phyloP scores from a whole-genome alignment of 23 tunicate genomes.

The Corella eumyota region DNA sequence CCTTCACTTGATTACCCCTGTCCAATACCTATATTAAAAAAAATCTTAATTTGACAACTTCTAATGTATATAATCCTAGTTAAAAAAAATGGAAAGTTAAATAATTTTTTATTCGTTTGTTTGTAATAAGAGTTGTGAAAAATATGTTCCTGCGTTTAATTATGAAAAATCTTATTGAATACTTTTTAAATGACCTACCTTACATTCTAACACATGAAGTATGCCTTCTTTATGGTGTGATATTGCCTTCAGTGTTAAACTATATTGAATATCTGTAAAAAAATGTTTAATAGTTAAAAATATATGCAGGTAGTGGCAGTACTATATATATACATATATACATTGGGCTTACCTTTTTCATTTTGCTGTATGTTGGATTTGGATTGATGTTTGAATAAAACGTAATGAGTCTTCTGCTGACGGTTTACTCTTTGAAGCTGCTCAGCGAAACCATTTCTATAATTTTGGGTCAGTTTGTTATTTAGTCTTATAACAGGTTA shows the following conservation, averaged over 20 bases:
- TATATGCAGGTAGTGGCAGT: not conserved
- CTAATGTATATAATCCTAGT: not conserved
- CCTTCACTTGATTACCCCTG: slow-evolving; percentile 3
- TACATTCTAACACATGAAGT: slow-evolving; percentile 57
- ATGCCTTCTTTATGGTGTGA: slow-evolving; percentile 53
- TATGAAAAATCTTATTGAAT: no score
- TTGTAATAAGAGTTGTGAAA: no score
- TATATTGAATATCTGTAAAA: slow-evolving; percentile 2
- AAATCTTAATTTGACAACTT: not conserved
- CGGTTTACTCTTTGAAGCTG: slow-evolving; percentile 22
- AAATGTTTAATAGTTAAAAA: not conserved
- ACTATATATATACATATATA: not conserved
- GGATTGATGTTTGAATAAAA: slow-evolving; percentile 49
- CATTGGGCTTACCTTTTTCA: slow-evolving; percentile 1
- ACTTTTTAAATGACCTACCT: no score
- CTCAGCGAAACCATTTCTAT: slow-evolving; percentile 44
- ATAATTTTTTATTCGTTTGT: not conserved
- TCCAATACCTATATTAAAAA: slow-evolving; percentile 7
- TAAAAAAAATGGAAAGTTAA: not conserved
- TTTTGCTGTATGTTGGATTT: no score
- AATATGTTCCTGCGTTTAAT: no score
- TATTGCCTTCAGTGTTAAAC: slow-evolving; percentile 16
- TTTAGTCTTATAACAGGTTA: not conserved
- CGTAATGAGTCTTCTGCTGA: slow-evolving; percentile 30
- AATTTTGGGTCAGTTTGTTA: no score